phyloP scores from a whole-genome alignment of 2,797 vertebrate species.

The Melopsittacus undulatus region DNA sequence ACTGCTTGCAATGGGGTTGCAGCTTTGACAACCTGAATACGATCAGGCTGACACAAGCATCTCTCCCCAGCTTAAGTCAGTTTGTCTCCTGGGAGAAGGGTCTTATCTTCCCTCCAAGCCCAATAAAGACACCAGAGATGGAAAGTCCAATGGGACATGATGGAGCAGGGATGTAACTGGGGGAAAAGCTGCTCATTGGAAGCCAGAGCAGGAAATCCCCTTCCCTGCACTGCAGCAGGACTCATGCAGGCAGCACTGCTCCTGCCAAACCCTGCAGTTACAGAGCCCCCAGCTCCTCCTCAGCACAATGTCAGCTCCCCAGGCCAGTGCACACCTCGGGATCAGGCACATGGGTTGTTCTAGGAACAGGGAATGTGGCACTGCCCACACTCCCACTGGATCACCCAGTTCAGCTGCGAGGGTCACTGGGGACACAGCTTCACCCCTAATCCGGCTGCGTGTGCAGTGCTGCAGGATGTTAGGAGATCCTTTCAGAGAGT shows the following conservation, averaged over 20 bases:
- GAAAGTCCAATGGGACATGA: fast-evolving
- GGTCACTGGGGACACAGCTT: not conserved
- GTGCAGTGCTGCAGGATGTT: not conserved
- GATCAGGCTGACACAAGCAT: not conserved
- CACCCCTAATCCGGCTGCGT: fast-evolving
- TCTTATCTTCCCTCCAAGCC: not conserved
- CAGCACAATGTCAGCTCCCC: fast-evolving
- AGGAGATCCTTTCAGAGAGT: not conserved
- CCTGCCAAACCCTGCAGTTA: fast-evolving
- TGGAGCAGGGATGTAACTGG: not conserved
- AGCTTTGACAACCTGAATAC: not conserved
- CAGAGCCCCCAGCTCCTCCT: not conserved
- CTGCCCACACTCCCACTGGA: not conserved
- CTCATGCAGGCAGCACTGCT: not conserved
- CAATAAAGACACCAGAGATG: not conserved
- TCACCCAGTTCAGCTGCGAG: not conserved
- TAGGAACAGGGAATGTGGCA: fast-evolving
- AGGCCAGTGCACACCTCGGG: not conserved
- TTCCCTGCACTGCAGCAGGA: fast-evolving
- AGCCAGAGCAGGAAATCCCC: not conserved
- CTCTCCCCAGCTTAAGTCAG: not conserved
- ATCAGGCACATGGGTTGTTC: not conserved
- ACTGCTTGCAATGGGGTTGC: not conserved
- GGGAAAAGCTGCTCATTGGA: not conserved
- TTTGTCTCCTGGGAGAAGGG: not conserved